Evolutionary conservation across 2,113 vertebrate species (phyloP).

Genomic region (Catharus fuscescens): DNA sequence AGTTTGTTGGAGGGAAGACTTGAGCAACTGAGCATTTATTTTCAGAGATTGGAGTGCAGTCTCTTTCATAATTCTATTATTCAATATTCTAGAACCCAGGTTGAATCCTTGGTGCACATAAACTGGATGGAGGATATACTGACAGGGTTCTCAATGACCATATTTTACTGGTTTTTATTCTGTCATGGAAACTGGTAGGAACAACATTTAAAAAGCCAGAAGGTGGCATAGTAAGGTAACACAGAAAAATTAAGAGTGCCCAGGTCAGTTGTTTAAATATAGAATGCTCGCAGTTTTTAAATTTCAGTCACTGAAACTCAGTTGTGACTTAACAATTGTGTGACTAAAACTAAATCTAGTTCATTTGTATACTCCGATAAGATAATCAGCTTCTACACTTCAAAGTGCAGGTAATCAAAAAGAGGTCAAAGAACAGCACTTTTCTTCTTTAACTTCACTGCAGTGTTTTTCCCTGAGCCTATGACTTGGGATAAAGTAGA

Average conservation of each 20-base stretch:
- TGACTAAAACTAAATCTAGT: neutral
- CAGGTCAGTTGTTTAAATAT: constrained; percentile 46
- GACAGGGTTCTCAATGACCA: constrained; percentile 57
- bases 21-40: constrained; percentile 48
- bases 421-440: neutral
- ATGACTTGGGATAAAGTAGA: neutral
- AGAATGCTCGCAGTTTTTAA: constrained; percentile 24
- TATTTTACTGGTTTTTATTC: constrained; percentile 61
- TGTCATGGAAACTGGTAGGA: constrained; percentile 68
- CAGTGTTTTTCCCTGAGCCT: neutral
- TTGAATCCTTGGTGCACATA: constrained; percentile 26
- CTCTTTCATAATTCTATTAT: constrained; percentile 55
- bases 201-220: constrained; percentile 59
- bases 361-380: neutral
- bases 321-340: neutral
- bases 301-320: constrained; percentile 39
- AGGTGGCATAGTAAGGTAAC: constrained; percentile 53
- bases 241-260: constrained; percentile 45
- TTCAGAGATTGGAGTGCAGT: constrained; percentile 35
- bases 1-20: neutral
- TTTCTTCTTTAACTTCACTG: neutral
- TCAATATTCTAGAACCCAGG: constrained; percentile 42
- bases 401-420: neutral
- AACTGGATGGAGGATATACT: constrained; percentile 48
- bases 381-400: neutral